Evolutionary conservation across 2,113 vertebrate species (phyloP).

Genomic region (Pseudois nayaur): DNA sequence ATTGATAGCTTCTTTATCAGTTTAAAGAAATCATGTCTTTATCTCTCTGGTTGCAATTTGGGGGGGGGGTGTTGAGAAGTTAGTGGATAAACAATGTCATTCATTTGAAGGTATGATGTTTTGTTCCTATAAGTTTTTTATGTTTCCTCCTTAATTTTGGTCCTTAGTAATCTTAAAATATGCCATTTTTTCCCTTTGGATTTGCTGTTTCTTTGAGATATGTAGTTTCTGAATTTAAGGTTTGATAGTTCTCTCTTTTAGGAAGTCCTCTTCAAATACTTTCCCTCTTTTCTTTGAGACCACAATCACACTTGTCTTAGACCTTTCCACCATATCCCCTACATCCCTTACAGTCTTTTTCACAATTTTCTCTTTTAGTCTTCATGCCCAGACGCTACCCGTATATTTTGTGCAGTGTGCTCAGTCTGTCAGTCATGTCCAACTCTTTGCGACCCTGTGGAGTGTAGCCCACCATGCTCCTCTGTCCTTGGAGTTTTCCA

Average conservation of each 20-base stretch:
- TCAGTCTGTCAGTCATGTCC: not conserved
- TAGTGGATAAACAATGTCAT: not conserved
- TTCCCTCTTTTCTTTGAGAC: not conserved
- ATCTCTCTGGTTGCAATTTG: not conserved
- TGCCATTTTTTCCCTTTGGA: not conserved
- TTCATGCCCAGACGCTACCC: not conserved
- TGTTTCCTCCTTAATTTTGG: not conserved
- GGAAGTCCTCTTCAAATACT: not conserved
- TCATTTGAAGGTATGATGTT: not conserved
- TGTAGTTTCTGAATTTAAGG: not conserved
- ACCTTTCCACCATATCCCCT: not conserved
- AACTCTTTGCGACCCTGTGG: not conserved
- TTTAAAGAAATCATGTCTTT: not conserved
- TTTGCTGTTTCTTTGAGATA: not conserved
- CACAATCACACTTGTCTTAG: rapidly evolving
- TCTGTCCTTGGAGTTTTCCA: not conserved
- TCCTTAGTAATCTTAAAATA: not conserved
- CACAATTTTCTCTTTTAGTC: not conserved
- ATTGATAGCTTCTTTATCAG: not conserved
- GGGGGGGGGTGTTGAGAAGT: not conserved
- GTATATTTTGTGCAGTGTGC: not conserved
- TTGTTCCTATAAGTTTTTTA: not conserved
- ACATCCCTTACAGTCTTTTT: not conserved
- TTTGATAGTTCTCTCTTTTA: not conserved
- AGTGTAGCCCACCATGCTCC: not conserved